Conservation (phyloP, 1,140 invertebrate species). For the Centruroides sculpturatus region DNA sequence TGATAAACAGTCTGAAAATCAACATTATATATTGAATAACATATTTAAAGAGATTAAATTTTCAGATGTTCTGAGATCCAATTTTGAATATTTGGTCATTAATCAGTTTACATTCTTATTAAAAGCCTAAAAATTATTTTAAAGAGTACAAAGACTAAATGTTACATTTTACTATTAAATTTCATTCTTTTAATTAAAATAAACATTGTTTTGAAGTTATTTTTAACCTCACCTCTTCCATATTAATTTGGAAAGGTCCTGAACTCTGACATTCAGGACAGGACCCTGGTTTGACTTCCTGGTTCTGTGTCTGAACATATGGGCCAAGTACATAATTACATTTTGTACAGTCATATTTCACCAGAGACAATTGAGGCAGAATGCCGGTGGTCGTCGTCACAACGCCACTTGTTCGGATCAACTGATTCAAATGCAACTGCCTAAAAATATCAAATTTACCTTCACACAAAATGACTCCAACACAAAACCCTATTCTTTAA, state of each 20-base stretch:
- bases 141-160: no score
- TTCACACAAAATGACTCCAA: not conserved
- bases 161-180: no score
- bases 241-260: slow-evolving; percentile 71
- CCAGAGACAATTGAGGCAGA: slow-evolving; percentile 82
- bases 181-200: no score
- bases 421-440: slow-evolving; percentile 90
- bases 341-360: slow-evolving; percentile 95
- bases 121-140: not conserved
- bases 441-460: slow-evolving; percentile 32
- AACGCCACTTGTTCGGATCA: slow-evolving; percentile 80
- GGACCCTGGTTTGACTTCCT: slow-evolving; percentile 86
- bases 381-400: slow-evolving; percentile 92
- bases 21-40: slow-evolving; percentile 6
- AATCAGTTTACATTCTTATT: not conserved
- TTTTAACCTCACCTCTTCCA: slow-evolving; percentile 47
- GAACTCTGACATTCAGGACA: slow-evolving; percentile 96
- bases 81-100: no score
- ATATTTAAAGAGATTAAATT: not conserved
- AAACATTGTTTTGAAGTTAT: no score
- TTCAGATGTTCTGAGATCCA: no score
- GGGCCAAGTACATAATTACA: slow-evolving; percentile 92
- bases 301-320: slow-evolving; percentile 81
- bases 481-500: not conserved
- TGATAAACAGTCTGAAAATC: slow-evolving; percentile 78